Evolutionary conservation across 2,888 invertebrate species (phyloP), one percentile per base, ranked within the genome.

Genomic region (Tanypteryx hageni): DNA sequence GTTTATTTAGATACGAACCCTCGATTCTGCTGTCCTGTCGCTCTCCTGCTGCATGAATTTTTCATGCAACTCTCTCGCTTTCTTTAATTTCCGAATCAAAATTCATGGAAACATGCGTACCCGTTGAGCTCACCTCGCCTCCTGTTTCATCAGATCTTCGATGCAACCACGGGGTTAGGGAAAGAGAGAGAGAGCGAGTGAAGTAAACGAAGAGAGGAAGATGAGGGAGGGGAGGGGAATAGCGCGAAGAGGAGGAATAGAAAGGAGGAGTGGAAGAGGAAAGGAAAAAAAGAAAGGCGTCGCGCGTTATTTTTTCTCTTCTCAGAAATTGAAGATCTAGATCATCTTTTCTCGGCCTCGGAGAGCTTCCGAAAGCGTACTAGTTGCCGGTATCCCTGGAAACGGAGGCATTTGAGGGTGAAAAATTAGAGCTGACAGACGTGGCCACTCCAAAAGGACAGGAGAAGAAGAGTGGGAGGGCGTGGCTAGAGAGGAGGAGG

Each of bases 61-160:
- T 89, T 89, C 89, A 64, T 86, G n/a, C n/a, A 44, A 8, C 4
- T 56, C 83, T 57, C 7, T 56, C 18, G n/a, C 44, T 10, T 27
- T 31, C 10, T 18, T 86, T 61, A 61, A 59, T 86, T 86, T 86
- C 59, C 64, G 64, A 89, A 89, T 89, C 89, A 89, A 89, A 89
- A 89, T 89, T 89, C 89, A 89, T 89, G 89, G 89, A 68, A 89
- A 89, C 18, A 44, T 44, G 44, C 5, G 44, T 44, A n/a, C 14
- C 64, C 3, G 83, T 44, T n/a, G 56, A 57, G 44, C 56, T 83
- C 83, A n/a, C n/a, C n/a, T n/a, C n/a, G n/a, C n/a, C n/a, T n/a
- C n/a, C 56, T 44, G 57, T 16, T 56, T 57, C 56, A 57, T 83
- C 83, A 57, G 56, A 57, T 57, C 56, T 3, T 83, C 57, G 64